A percentile compares a stretch with the other conserved stretches of the same genome.
These are phyloP conservation scores for Pelmatolapia mariae DNA, from an alignment of 2,113 vertebrate species.

Conservation along the genomic window DNA sequence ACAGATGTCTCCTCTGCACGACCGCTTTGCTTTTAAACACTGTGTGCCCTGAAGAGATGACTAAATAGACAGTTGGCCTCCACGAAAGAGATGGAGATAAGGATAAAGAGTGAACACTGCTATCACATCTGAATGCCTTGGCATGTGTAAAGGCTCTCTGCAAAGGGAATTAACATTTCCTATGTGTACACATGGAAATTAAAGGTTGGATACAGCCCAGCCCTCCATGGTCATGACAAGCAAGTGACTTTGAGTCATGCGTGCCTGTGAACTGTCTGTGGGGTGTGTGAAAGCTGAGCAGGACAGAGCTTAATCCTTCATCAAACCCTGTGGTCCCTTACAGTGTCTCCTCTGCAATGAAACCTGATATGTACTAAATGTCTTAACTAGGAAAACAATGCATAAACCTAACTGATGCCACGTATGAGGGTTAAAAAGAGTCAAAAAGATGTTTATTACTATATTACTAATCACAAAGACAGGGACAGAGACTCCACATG, in stretches of 20 bases:
- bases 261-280: background rate
- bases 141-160: background rate
- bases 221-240: background rate
- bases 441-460: background rate
- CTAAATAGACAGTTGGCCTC: conserved; percentile 7
- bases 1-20: background rate
- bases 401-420: background rate
- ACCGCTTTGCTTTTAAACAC: background rate
- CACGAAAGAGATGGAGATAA: background rate
- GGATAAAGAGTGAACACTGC: background rate
- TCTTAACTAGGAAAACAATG: background rate
- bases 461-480: background rate
- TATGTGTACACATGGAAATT: background rate
- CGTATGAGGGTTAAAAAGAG: background rate
- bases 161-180: background rate
- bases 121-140: background rate
- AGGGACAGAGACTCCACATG: background rate
- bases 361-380: background rate
- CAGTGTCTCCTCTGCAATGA: background rate
- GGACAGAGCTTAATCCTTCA: background rate
- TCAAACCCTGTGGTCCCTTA: background rate
- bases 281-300: conserved; percentile 5
- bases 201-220: background rate
- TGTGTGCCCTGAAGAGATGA: background rate
- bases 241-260: background rate